These are phyloP conservation scores for Panthera leo DNA, from an alignment of 2,113 vertebrate genomes.

Conservation along the genomic window DNA sequence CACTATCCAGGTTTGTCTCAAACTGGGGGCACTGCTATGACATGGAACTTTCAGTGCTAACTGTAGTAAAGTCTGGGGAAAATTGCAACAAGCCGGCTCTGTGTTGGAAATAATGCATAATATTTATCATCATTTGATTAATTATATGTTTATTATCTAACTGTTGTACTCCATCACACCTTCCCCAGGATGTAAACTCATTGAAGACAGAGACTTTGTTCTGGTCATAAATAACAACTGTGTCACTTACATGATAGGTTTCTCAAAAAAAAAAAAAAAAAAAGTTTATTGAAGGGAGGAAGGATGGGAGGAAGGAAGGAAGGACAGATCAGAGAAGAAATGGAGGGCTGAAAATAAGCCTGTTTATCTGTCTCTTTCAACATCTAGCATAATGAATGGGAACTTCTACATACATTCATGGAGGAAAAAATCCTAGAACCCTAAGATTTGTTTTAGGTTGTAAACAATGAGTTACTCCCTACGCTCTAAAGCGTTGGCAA, in stretches of 20 bases:
- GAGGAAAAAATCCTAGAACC: not conserved
- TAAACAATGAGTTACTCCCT: not conserved
- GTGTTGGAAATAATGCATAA: not conserved
- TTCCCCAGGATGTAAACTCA: not conserved
- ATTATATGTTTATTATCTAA: not conserved
- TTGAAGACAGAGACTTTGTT: not conserved
- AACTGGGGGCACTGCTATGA: not conserved
- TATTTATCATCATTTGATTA: not conserved
- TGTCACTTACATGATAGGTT: not conserved
- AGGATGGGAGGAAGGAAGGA: not conserved
- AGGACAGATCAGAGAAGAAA: not conserved
- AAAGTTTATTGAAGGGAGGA: not conserved
- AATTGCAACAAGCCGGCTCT: not conserved
- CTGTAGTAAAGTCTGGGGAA: not conserved
- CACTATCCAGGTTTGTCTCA: not conserved
- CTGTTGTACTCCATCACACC: not conserved
- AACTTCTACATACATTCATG: not conserved
- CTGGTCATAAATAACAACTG: not conserved
- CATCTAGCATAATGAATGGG: not conserved
- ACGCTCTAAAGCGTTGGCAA: not conserved
- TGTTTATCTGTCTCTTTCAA: not conserved
- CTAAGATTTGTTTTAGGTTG: not conserved
- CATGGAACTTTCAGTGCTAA: not conserved
- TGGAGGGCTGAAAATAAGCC: fast-evolving
- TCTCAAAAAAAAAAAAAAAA: not conserved